phyloP scores from a whole-genome alignment of 2,888 invertebrate genomes.

The Mystacides longicornis region DNA sequence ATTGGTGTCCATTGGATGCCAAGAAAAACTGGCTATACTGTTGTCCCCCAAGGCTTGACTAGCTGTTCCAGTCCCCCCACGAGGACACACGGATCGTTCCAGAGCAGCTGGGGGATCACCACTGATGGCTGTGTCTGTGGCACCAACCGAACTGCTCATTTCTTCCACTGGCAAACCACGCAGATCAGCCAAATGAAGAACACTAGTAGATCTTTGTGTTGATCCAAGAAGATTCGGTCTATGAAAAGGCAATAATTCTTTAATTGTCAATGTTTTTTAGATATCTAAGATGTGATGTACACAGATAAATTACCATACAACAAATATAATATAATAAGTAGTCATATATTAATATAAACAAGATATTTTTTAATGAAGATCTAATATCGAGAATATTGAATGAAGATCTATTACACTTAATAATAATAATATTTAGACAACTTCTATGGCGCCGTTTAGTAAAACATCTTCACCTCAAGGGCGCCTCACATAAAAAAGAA shows the following conservation, averaged over 20 bases:
- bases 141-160: conserved; percentile 35
- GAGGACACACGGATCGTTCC: conserved; percentile 38
- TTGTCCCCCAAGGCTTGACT: conserved; percentile 29
- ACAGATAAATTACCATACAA: too few species aligned
- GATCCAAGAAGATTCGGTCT: conserved; percentile 70
- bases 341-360: too few species aligned
- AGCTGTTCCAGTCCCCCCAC: conserved; percentile 37
- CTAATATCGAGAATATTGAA: too few species aligned
- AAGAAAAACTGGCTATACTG: conserved; percentile 68
- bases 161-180: conserved; percentile 61
- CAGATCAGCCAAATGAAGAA: conserved; percentile 79
- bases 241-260: too few species aligned
- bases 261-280: neutral
- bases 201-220: conserved; percentile 68
- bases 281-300: too few species aligned
- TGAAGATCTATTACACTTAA: too few species aligned
- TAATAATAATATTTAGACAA: too few species aligned
- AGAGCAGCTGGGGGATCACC: conserved; percentile 32
- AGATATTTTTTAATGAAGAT: too few species aligned
- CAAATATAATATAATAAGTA: too few species aligned
- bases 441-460: too few species aligned
- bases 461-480: too few species aligned
- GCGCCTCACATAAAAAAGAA: too few species aligned
- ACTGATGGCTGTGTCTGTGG: conserved; percentile 25
- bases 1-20: conserved; percentile 81